Conservation (phyloP, 2,113 vertebrate species). For the Notothenia coriiceps region DNA sequence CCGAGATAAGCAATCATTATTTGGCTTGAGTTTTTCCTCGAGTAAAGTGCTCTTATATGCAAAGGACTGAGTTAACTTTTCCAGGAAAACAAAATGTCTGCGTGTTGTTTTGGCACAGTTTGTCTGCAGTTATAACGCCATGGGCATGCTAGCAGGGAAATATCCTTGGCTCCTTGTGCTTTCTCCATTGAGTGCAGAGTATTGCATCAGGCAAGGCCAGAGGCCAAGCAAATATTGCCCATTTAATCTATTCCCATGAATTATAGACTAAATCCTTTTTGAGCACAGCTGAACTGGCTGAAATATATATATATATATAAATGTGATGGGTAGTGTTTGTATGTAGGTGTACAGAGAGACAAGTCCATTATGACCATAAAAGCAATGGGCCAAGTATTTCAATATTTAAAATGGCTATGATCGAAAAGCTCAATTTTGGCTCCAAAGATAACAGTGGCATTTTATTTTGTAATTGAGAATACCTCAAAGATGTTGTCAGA, state of each 20-base stretch:
- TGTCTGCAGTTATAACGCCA: constrained; percentile 56
- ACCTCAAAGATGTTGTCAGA: constrained; percentile 43
- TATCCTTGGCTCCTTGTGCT: constrained; percentile 65
- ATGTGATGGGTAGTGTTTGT: constrained; percentile 62
- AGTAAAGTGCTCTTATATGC: constrained; percentile 16
- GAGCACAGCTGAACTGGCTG: constrained; percentile 61
- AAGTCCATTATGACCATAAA: constrained; percentile 68
- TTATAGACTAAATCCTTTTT: constrained; percentile 76
- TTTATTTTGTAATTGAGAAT: constrained; percentile 47
- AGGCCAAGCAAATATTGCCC: constrained; percentile 77
- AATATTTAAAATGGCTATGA: constrained; percentile 69
- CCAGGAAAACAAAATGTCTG: constrained; percentile 51
- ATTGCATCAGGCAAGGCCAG: constrained; percentile 68
- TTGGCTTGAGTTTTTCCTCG: not conserved
- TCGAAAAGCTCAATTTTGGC: constrained; percentile 25
- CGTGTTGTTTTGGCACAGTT: constrained; percentile 53
- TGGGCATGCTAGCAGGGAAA: constrained; percentile 72
- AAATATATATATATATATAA: constrained; percentile 60
- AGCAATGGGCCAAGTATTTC: constrained; percentile 49
- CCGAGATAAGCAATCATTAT: constrained; percentile 4
- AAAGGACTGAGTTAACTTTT: constrained; percentile 22
- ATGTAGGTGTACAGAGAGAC: constrained; percentile 48
- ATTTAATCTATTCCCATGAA: constrained; percentile 75
- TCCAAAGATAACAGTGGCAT: not conserved
- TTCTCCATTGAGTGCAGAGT: constrained; percentile 62